Base-by-base conservation (phyloP, 2,888 invertebrate genomes). In the Hydroisotoma schaefferi region DNA sequence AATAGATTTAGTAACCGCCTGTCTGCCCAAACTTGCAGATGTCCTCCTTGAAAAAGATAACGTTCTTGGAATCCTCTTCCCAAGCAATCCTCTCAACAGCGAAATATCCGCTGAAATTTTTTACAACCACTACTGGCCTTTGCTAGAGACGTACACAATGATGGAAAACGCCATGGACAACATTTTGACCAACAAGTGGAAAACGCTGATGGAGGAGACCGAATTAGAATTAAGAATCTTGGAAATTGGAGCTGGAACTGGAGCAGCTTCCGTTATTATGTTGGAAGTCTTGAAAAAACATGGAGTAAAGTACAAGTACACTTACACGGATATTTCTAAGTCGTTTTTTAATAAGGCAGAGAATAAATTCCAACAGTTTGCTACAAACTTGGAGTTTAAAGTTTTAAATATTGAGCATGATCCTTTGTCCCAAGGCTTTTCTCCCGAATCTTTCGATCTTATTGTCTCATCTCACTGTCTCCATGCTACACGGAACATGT, bases 221-320 rank as follows among this genome's bases (percentile, higher is more conserved):
- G 62, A 56, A 22, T 44, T 58, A 18, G 23, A 33, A 15, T 33
- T 62, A 4, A 47, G 61, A 2, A 20, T 62, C 3, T 43, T 62
- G 20, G 62, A 66, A 40, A 46, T 67, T 15, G 67, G 67, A 10
- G 61, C 62, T 6, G 67, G 67, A 8, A 55, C 61, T 18, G 61
- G 65, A 18, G 53, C 60, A 12, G 48, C 57, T 15, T 64, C 60
- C 1, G 55, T 55, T 38, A 55, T 55, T 22, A 37, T 63, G 0
- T 26, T 62, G 2, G 28, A 51, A 12, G 33, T 59, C n/a, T 27
- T 62, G 25, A 57, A 55, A 48, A 56, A 63, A 37, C 37, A 46
- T 22, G 55, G 52, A n/a, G 29, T 56, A 15, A 49, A 47, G 2
- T 63, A 55, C 37, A 49, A 61, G 5, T 67, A 62, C 55, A 59